Evolutionary conservation across 2,888 invertebrate genomes (phyloP), one percentile per base, ranked within the genome.

Genomic region (Phyto melanocephala): DNA sequence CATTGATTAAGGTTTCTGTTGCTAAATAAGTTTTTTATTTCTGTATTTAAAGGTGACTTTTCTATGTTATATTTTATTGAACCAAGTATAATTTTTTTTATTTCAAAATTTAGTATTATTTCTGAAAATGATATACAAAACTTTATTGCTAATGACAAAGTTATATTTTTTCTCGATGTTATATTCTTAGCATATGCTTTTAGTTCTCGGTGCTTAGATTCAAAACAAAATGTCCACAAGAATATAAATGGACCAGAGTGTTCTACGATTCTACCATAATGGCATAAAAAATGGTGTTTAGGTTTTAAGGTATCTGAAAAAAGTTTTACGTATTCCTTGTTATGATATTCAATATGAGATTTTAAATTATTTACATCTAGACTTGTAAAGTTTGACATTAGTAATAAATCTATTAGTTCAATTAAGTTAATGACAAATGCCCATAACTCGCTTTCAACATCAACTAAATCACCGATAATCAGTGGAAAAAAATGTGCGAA

Each of bases 201-300:
- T 52, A 79, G 40, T 81, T 75, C 70, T 33, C 74, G 79, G 24
- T 71, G 71, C 35, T 71, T 71, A 8, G 62, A 62, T 62, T 62
- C 62, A 15, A 62, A 62, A 28, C 7, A 24, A 28, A 42, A 78
- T 7, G 71, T 63, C 28, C 50, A 78, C 11, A 63, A 42, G 54
- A 71, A 70, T 17, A 17, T 15, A 40, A 77, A 60, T 15, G 77
- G 68, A 4, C 77, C 77, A 50, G 77, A 68, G 17, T 77, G 22
- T 52, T 50, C 58, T 40, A 77, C 37, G 47, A 68, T 67, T 47
- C 60, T 50, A 50, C 54, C 42, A 42, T 78, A 71, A 67, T 67
- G 67, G 13, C 7, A 10, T 8, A 67, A 33, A 52, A 67, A 52
- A 10, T 67, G 67, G 6, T 67, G 67, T 20, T 67, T 67, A 1